Conservation (phyloP, 37 sponge, comb jelly and placozoan genomes). For the Diacarnus erythraeanus region DNA sequence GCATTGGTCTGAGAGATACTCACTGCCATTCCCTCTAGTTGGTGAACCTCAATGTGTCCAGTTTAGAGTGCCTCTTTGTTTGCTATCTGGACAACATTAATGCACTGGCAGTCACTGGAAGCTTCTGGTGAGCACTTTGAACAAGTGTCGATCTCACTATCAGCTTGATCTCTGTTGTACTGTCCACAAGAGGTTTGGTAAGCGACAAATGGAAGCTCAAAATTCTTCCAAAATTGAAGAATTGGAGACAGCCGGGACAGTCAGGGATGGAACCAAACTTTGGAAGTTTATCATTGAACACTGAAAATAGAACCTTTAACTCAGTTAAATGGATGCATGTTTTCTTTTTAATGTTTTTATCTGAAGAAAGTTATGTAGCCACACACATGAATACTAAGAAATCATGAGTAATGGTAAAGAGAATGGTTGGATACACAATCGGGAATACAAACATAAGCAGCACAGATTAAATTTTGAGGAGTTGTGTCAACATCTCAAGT, state of each 20-base stretch:
- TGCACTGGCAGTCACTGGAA: too few species aligned
- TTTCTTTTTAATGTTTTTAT: too few species aligned
- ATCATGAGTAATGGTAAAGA: too few species aligned
- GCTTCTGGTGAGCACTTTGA: neutral
- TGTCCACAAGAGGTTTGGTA: constrained; percentile 11
- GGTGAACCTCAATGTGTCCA: constrained; percentile 74
- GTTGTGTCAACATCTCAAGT: too few species aligned
- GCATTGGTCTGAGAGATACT: neutral
- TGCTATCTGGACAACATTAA: neutral
- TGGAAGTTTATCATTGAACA: neutral
- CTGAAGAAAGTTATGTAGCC: too few species aligned
- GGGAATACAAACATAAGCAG: too few species aligned
- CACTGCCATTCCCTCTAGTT: constrained; percentile 78
- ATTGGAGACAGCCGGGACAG: too few species aligned
- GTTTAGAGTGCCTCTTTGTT: neutral
- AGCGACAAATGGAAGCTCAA: constrained; percentile 23
- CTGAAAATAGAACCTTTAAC: constrained; percentile 30
- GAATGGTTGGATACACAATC: too few species aligned
- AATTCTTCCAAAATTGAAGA: constrained; percentile 56
- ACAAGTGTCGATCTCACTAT: neutral
- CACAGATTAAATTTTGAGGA: too few species aligned
- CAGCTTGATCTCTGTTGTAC: neutral
- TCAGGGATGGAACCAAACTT: neutral
- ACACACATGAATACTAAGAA: too few species aligned
- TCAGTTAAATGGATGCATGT: too few species aligned